Evolutionary conservation across 2,113 vertebrate genomes (phyloP), one percentile per base, ranked within the genome.

Genomic region (Dermatemys mawii): DNA sequence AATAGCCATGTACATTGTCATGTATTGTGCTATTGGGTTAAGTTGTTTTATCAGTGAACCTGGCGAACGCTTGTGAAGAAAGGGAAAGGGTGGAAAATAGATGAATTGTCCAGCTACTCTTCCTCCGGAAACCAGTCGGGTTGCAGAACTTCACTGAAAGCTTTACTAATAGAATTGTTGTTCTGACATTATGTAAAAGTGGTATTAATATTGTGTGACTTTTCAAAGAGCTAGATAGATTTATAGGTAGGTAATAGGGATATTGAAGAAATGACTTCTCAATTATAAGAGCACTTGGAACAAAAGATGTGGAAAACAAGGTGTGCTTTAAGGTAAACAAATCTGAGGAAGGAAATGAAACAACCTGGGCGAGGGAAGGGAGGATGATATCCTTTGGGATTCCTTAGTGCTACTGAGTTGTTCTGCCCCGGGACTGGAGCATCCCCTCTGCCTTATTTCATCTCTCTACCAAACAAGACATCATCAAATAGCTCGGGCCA

Each of bases 231-330:
- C 97, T 98, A 97, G 96, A 70, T 98, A 97, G 97, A 95, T 97
- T 96, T 98, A 93, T 97, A 95, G 96, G 84, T 97, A 97, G 97
- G 92, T 95, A 89, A 92, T 97, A 97, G 97, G 96, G 94, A 95
- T 97, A 93, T 94, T 94, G 95, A 96, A 96, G 96, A 97, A 97
- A 97, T 97, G 93, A 98, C 97, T 97, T 97, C 95, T 97, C 96
- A 97, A 98, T 97, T 96, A 87, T 90, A 95, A 98, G 96, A 98
- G 97, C 98, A 96, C 98, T 98, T 97, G 97, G 96, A 97, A 97
- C 97, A 98, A 95, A 98, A 93, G 94, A 93, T 96, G 83, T 94
- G 94, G 95, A 95, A 97, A 97, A 95, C 87, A 91, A 96, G 95
- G 95, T 94, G 92, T 96, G 90, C 89, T 81, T 95, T 96, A 95